phyloP scores from a whole-genome alignment of 2,113 vertebrate genomes.

The Narcine bancroftii region DNA sequence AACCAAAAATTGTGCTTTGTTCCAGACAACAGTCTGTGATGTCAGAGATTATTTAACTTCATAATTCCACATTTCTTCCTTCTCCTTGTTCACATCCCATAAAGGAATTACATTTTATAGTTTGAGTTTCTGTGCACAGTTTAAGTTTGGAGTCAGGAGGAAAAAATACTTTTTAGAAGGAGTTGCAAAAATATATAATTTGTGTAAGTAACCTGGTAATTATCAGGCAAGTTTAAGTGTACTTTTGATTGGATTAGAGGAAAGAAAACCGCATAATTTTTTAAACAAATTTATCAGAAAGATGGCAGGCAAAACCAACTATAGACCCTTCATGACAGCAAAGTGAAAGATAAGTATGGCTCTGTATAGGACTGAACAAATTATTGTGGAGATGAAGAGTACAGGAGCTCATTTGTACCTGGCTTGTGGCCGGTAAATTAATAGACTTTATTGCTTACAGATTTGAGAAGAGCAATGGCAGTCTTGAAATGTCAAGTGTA shows the following conservation, averaged over 20 bases:
- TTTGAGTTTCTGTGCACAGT: background rate
- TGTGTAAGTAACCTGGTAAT: background rate
- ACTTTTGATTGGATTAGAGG: background rate
- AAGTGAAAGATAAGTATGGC: background rate
- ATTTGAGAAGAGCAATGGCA: background rate
- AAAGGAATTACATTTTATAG: background rate
- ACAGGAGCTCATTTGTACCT: background rate
- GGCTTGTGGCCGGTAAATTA: background rate
- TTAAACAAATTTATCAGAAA: background rate
- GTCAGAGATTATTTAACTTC: background rate
- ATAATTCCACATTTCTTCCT: too few species aligned
- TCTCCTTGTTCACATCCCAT: background rate
- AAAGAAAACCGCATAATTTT: background rate
- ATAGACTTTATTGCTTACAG: background rate
- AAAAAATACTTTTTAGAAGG: background rate
- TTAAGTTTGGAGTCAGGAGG: background rate
- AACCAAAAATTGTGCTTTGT: background rate
- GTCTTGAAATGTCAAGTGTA: background rate
- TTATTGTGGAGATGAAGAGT: background rate
- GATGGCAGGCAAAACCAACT: background rate
- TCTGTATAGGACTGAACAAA: background rate
- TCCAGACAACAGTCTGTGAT: background rate
- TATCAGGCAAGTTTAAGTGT: background rate
- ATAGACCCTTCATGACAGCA: background rate
- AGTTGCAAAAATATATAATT: background rate